Evolutionary conservation across 2,888 invertebrate genomes (phyloP).

Genomic region (Drosophila helvetica): DNA sequence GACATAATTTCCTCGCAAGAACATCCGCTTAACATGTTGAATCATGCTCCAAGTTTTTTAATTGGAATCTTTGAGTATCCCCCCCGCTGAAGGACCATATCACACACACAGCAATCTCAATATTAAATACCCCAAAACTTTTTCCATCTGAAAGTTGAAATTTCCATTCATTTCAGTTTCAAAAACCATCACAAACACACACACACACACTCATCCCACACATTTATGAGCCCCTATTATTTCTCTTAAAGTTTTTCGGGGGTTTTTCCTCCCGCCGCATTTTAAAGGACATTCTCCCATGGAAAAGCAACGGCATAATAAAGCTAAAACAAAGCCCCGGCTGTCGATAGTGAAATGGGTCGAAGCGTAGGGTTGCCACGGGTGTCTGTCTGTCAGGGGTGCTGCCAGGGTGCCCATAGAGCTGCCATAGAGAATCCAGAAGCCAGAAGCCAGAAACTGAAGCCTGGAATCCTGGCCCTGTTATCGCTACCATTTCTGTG

Average conservation of each 20-base stretch:
- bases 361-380: slow-evolving; percentile 26
- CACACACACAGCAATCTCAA: neutral
- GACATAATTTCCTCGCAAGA: no score
- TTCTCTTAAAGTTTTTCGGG: slow-evolving; percentile 29
- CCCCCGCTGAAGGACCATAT: neutral
- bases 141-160: slow-evolving; percentile 26
- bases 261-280: neutral
- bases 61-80: neutral
- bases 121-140: slow-evolving; percentile 31
- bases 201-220: neutral
- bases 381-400: slow-evolving; percentile 1
- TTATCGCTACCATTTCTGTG: slow-evolving; percentile 43
- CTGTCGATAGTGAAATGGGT: slow-evolving; percentile 71
- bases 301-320: slow-evolving; percentile 34
- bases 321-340: slow-evolving; percentile 57
- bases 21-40: no score
- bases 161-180: slow-evolving; percentile 4
- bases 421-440: slow-evolving; percentile 14
- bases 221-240: neutral
- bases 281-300: slow-evolving; percentile 21
- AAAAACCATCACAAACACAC: slow-evolving; percentile 3
- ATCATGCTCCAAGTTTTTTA: neutral
- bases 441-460: neutral
- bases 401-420: slow-evolving; percentile 1
- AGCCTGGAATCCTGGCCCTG: neutral